These are phyloP conservation scores for Noctua comes DNA, from an alignment of 2,888 invertebrate species.

Conservation along the genomic window DNA sequence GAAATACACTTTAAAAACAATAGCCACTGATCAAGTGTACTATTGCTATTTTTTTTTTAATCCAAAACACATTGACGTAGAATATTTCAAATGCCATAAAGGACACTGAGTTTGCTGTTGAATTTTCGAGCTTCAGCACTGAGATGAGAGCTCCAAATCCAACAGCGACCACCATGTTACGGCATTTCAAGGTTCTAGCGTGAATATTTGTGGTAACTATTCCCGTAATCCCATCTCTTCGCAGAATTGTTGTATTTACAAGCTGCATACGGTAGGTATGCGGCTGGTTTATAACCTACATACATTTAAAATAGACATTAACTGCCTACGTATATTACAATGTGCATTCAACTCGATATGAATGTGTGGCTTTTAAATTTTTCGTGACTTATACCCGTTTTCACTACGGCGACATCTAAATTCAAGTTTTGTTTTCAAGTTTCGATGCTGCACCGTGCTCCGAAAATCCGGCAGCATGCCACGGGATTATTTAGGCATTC, in stretches of 20 bases:
- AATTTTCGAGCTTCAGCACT: neutral
- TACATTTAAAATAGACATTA: constrained; percentile 40
- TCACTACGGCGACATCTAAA: neutral
- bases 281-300: constrained; percentile 43
- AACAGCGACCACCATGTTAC: neutral
- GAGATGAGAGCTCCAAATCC: neutral
- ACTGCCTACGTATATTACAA: constrained; percentile 45
- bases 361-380: neutral
- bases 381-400: neutral
- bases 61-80: constrained; percentile 7
- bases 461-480: neutral
- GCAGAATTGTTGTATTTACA: constrained; percentile 64
- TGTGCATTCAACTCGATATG: constrained; percentile 14
- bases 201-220: constrained; percentile 59
- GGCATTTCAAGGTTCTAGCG: neutral
- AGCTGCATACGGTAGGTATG: constrained; percentile 50
- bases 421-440: too few relatives aligned
- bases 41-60: constrained; percentile 36
- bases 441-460: too few relatives aligned
- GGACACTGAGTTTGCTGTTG: neutral
- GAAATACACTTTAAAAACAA: neutral
- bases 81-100: neutral
- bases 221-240: constrained; percentile 66
- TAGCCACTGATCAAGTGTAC: neutral
- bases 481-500: neutral